These are phyloP conservation scores for Tortrix viridana DNA, from an alignment of 2,888 invertebrate genomes.

Conservation along the genomic window DNA sequence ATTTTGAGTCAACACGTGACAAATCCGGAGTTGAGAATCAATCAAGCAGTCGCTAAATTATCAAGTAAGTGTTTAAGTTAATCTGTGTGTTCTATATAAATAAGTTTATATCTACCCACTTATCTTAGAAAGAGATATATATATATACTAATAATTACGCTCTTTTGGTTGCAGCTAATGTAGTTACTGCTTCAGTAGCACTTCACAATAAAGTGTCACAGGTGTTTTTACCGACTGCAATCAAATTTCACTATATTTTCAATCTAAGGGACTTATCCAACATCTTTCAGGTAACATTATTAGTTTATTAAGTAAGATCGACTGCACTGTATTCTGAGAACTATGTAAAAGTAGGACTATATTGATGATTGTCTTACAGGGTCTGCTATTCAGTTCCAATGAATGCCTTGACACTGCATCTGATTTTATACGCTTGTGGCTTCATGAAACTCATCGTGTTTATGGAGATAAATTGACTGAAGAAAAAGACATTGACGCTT, in stretches of 20 bases:
- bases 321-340: too few relatives aligned
- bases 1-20: slow-evolving; percentile 94
- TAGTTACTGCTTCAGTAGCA: slow-evolving; percentile 92
- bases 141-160: slow-evolving; percentile 9
- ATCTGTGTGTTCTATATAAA: too few relatives aligned
- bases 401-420: slow-evolving; percentile 92
- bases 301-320: too few relatives aligned
- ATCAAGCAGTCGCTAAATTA: slow-evolving; percentile 87
- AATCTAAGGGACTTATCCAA: slow-evolving; percentile 97
- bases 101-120: too few relatives aligned
- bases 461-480: slow-evolving; percentile 97
- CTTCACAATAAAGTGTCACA: slow-evolving; percentile 94
- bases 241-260: slow-evolving; percentile 98
- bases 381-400: slow-evolving; percentile 94
- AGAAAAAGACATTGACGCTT: slow-evolving; percentile 95
- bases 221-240: slow-evolving; percentile 96
- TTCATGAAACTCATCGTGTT: slow-evolving; percentile 96
- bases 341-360: neutral
- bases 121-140: neutral
- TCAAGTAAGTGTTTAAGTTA: slow-evolving; percentile 65
- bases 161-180: slow-evolving; percentile 74
- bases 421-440: slow-evolving; percentile 95
- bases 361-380: slow-evolving; percentile 79
- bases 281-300: slow-evolving; percentile 91
- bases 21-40: slow-evolving; percentile 92